Percentiles rank a stretch among this genome's conserved stretches.
Evolutionary conservation across 2,113 vertebrate species (phyloP).

Genomic region (Ceyx margarethae): DNA sequence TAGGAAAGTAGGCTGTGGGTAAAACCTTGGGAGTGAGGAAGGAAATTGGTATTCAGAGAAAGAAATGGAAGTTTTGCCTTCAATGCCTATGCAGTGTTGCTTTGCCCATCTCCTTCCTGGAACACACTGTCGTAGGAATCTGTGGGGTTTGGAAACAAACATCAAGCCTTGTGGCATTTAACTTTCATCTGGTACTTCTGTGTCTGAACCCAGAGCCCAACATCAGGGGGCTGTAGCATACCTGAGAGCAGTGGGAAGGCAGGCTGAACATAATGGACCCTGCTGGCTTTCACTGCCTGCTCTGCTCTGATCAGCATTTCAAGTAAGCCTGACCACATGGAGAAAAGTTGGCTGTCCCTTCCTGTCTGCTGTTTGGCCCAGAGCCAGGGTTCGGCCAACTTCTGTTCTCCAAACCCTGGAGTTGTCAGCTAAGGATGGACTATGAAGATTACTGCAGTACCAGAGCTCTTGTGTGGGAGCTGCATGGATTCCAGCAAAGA

Average conservation of each 20-base stretch:
- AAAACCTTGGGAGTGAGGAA: constrained; percentile 13
- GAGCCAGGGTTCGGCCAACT: neutral
- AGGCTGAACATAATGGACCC: neutral
- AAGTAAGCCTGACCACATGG: neutral
- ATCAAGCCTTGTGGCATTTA: neutral
- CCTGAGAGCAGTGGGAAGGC: neutral
- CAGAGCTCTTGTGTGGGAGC: neutral
- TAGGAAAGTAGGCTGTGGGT: constrained; percentile 36
- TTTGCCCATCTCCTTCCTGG: neutral
- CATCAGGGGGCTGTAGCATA: neutral
- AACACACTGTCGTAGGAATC: neutral
- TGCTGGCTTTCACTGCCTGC: neutral
- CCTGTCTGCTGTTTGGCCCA: neutral
- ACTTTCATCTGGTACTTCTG: neutral
- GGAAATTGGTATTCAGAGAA: constrained; percentile 34
- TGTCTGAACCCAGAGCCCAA: neutral
- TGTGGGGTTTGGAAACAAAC: neutral
- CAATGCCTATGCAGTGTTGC: neutral
- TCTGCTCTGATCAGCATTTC: neutral
- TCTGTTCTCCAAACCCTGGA: neutral
- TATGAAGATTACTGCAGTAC: neutral
- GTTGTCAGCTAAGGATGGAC: neutral
- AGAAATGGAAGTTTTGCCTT: constrained; percentile 15
- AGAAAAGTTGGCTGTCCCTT: neutral
- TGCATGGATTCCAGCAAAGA: neutral